Evolutionary conservation across 2,113 vertebrate species (phyloP).

Genomic region (Elephantulus edwardii): DNA sequence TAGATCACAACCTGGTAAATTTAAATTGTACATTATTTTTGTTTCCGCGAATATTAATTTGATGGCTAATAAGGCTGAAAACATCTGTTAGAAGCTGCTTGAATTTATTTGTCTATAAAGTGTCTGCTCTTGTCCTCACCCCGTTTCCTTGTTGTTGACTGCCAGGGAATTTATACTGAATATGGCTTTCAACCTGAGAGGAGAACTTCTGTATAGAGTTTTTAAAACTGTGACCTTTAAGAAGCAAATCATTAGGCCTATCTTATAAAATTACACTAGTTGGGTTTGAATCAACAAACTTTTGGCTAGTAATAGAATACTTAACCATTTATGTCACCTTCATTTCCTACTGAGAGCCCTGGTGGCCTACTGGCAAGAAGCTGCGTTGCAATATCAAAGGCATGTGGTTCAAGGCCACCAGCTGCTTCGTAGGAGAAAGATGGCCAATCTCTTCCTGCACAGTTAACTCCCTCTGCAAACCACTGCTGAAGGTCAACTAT

Average conservation of each 20-base stretch:
- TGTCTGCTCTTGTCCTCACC: background rate
- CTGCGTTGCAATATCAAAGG: no score
- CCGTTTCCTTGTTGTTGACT: background rate
- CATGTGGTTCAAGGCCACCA: no score
- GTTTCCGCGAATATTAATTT: background rate
- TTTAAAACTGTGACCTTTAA: background rate
- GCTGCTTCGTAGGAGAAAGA: no score
- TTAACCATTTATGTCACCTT: no score
- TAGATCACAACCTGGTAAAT: background rate
- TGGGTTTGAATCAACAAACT: no score
- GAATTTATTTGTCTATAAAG: conserved; percentile 18
- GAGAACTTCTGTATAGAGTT: background rate
- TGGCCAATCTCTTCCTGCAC: no score
- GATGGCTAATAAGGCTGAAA: background rate
- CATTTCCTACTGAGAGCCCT: background rate
- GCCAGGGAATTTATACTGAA: background rate
- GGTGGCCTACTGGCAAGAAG: no score
- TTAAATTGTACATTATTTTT: background rate
- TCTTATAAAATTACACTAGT: background rate
- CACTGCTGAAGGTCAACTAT: no score
- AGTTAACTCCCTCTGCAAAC: no score
- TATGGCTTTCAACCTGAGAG: background rate
- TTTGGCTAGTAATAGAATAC: no score
- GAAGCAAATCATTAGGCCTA: background rate
- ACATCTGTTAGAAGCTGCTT: background rate